Base-by-base conservation (phyloP, 2,888 invertebrate genomes). In the Spisula subtruncata region DNA sequence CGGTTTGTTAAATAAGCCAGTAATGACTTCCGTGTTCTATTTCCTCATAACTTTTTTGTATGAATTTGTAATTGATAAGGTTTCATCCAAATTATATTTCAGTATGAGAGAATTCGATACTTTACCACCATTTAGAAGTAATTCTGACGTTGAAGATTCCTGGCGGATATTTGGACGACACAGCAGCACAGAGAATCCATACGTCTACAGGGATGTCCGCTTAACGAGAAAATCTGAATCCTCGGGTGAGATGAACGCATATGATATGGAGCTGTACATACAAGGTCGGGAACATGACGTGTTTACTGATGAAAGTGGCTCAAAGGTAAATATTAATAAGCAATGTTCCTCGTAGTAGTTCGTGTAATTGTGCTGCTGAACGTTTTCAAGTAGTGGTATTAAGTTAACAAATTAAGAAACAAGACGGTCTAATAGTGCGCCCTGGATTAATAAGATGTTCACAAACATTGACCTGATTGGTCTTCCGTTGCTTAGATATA, bases 221-320 rank as follows among this genome's bases (percentile, higher is more conserved):
- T 8, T 16, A n/a, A 16, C 48, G 1, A 25, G 46, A 10, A 29
- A 81, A 18, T 25, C 32, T n/a, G 25, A 1, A n/a, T 41, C n/a
- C 0, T n/a, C 5, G 5, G 25, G 18, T 14, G 81, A 46, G 12
- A 25, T 25, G 81, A 51, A 16, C 8, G 51, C 81, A n/a, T 81
- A 81, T 51, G 81, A 81, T 25, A 81, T 81, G 25, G 48, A 46
- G 48, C 4, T 41, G 25, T 46, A 81, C 41, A 46, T 81, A 14
- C 48, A 41, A 25, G 46, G n/a, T 14, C 25, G 81, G 8, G 81
- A 48, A 18, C 46, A 81, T 35, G 51, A 81, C 25, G 81, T 81
- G 5, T 46, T n/a, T 25, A 51, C 81, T 8, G 81, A 81, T n/a
- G 81, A 46, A 18, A 41, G 46, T 46, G 81, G 81, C 25, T 46